A percentile compares a stretch with the other conserved stretches of the same genome.
These are phyloP conservation scores for Hylomyscus alleni DNA, from an alignment of 2,797 vertebrate genomes.

Conservation along the genomic window DNA sequence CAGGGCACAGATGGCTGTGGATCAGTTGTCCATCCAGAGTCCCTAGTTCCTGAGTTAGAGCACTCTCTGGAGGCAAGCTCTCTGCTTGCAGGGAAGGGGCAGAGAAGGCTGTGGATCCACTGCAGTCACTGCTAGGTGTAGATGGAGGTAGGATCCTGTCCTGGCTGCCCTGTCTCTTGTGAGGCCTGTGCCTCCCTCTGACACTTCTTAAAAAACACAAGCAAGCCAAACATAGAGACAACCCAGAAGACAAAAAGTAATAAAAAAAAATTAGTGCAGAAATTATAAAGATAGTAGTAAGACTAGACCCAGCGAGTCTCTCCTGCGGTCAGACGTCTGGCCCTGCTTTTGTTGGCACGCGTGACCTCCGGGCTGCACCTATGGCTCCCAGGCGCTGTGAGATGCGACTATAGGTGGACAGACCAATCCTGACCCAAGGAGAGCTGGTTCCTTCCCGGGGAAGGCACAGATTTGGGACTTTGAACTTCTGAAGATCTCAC, in stretches of 20 bases:
- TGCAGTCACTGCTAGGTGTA: too few species aligned
- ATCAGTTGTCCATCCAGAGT: too few species aligned
- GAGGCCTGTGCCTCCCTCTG: too few species aligned
- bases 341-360: neutral
- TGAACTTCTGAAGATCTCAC: slow-evolving; percentile 6
- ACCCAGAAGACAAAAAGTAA: neutral
- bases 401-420: neutral
- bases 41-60: too few species aligned
- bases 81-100: too few species aligned
- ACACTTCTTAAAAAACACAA: neutral
- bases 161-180: too few species aligned
- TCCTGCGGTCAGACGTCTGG: neutral
- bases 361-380: neutral
- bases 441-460: neutral
- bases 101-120: too few species aligned
- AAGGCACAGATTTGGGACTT: neutral
- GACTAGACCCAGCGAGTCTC: neutral
- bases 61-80: too few species aligned
- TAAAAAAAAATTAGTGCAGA: neutral
- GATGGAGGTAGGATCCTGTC: too few species aligned
- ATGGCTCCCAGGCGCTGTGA: neutral
- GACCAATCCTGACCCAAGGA: neutral
- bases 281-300: neutral
- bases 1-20: too few species aligned
- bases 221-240: neutral